A percentile compares a stretch with the other conserved stretches of the same genome.
phyloP scores from a whole-genome alignment of 92 coral and sea anemone genomes.

The Paragorgia papillata region DNA sequence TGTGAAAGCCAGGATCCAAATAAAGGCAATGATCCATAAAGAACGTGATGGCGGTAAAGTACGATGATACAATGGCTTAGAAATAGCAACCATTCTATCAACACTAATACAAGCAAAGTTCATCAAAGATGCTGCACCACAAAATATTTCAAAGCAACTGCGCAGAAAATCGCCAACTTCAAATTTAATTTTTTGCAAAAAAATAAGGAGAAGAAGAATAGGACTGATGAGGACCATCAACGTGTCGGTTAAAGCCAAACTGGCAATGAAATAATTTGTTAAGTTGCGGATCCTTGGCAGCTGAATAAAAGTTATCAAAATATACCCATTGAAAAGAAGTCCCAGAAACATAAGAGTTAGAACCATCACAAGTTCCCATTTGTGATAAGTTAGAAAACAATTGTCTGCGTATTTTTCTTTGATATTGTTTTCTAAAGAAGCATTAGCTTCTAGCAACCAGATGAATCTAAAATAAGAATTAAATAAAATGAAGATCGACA shows the following conservation, averaged over 20 bases:
- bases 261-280: slow-evolving; percentile 21
- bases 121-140: neutral
- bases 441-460: neutral
- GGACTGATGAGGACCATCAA: slow-evolving; percentile 3
- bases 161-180: slow-evolving; percentile 16
- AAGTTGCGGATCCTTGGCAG: slow-evolving; percentile 17
- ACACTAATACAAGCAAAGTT: slow-evolving; percentile 30
- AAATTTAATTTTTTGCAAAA: neutral
- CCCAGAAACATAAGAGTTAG: slow-evolving; percentile 8
- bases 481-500: too few species aligned
- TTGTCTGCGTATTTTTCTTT: neutral
- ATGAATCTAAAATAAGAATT: neutral
- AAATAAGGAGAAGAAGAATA: neutral
- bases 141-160: slow-evolving; percentile 12
- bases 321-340: slow-evolving; percentile 9
- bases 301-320: slow-evolving; percentile 23
- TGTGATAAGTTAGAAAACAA: neutral
- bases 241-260: slow-evolving; percentile 12
- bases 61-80: slow-evolving; percentile 13
- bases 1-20: neutral
- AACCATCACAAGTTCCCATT: neutral
- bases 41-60: slow-evolving; percentile 21
- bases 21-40: slow-evolving; percentile 4
- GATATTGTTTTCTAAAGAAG: neutral
- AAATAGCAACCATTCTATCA: slow-evolving; percentile 22